A percentile compares a stretch with the other conserved stretches of the same genome.
These are phyloP conservation scores for Pterocles burchelli DNA, from an alignment of 2,113 vertebrate species.

Conservation along the genomic window DNA sequence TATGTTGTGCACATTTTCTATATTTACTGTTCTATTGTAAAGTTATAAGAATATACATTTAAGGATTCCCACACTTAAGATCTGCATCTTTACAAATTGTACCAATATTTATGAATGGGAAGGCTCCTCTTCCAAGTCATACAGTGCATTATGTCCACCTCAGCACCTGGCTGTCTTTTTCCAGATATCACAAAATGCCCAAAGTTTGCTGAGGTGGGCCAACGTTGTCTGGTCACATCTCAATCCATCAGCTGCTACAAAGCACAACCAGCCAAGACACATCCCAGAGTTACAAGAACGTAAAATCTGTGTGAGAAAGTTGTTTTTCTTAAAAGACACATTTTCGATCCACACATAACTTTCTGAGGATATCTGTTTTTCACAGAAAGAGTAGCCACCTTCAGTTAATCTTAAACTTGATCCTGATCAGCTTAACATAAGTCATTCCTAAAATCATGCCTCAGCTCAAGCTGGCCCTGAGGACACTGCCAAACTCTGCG, in stretches of 20 bases:
- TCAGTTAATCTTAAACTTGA: background rate
- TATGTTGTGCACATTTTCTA: accelerated
- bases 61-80: background rate
- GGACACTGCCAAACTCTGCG: background rate
- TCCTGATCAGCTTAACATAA: background rate
- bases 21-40: background rate
- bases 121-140: background rate
- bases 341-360: background rate
- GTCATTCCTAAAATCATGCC: background rate
- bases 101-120: background rate
- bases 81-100: background rate
- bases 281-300: background rate
- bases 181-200: accelerated
- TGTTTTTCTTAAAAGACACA: background rate
- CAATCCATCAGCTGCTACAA: background rate
- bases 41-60: background rate
- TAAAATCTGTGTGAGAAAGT: background rate
- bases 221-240: background rate
- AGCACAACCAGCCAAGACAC: background rate
- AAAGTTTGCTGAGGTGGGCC: background rate
- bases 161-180: background rate
- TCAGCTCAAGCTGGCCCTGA: background rate
- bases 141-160: background rate
- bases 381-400: background rate
- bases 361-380: background rate